Conservation (phyloP, 2,888 invertebrate genomes). For the Eutolmus rufibarbis region DNA sequence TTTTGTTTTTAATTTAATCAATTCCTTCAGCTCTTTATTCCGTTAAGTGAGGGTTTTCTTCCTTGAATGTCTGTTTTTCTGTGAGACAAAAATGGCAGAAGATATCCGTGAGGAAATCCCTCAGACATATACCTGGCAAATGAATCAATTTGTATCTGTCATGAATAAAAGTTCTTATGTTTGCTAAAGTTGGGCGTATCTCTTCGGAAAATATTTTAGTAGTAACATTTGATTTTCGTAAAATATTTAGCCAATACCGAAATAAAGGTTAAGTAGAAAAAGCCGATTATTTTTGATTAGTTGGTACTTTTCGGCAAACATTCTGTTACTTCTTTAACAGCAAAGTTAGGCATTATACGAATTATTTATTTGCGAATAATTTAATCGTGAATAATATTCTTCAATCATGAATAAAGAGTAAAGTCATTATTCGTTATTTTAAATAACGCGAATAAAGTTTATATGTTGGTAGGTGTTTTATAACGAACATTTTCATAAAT, state of each 20-base stretch:
- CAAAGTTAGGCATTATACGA: no score
- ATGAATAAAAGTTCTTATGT: neutral
- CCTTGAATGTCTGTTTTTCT: neutral
- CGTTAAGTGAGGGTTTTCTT: neutral
- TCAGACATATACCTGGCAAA: neutral
- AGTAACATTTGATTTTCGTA: neutral
- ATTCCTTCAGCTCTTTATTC: neutral
- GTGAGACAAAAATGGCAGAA: neutral
- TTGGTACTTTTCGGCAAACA: neutral
- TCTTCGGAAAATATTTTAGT: neutral
- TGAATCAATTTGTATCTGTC: neutral
- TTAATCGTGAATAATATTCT: no score
- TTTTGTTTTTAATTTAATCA: constrained; percentile 5
- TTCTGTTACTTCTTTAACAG: no score
- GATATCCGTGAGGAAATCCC: neutral
- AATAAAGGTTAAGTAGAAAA: neutral
- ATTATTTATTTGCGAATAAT: no score
- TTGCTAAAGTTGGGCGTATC: neutral
- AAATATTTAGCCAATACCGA: neutral
- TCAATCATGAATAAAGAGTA: no score
- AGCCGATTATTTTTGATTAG: neutral
- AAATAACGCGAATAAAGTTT: no score
- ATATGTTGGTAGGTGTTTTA: no score
- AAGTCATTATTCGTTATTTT: no score
- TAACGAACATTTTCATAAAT: no score